Base-by-base conservation (phyloP, 2,888 invertebrate genomes). In the Caenorhabditis sp. region DNA sequence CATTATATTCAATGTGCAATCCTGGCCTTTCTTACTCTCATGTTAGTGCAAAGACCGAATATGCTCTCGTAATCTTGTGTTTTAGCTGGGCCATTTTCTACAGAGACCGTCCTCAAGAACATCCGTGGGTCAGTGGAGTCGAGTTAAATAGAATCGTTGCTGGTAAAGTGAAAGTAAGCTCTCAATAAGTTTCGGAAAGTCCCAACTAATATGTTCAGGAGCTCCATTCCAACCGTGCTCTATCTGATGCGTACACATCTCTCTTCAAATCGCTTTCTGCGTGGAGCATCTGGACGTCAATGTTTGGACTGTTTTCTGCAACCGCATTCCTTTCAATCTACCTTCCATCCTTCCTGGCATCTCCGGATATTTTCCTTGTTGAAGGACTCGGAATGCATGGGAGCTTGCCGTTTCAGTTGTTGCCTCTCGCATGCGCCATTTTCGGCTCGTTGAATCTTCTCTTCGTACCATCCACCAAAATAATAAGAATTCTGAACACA, bases 121-220 rank as follows among this genome's bases (percentile, higher is more conserved):
- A 91, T 80, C 87, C 88, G 19, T 88, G 88, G 88, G 88, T 91
- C 35, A 87, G 89, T 66, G 91, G 91, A 41, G 66, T 89, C 28
- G 91, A 91, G 63, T 68, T 91, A 79, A 90, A 90, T 61, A 63
- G 84, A 74, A 89, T 90, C 16, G 83, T 88, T 14, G 87, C 89
- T 16, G 90, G 90, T 63, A 91, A 91, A 79, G 86, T 87, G 12
- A 85, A 88, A 26, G 72, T 72, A 24, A 26, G 49, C 41, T 47
- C 0, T n/a, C 28, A 31, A 4, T 28, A 28, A 8, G 3, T 0
- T n/a, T 16, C 2, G n/a, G n/a, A n/a, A 64, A 49, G 5, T 28
- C 8, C 3, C 0, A 35, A 38, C 14, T 12, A 6, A 8, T 0
- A 19, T 7, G 2, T 68, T 38, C 49, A 64, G 66, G 89, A 85